These are phyloP conservation scores for Amphilophus citrinellus DNA, from an alignment of 2,113 vertebrate species.

Conservation along the genomic window DNA sequence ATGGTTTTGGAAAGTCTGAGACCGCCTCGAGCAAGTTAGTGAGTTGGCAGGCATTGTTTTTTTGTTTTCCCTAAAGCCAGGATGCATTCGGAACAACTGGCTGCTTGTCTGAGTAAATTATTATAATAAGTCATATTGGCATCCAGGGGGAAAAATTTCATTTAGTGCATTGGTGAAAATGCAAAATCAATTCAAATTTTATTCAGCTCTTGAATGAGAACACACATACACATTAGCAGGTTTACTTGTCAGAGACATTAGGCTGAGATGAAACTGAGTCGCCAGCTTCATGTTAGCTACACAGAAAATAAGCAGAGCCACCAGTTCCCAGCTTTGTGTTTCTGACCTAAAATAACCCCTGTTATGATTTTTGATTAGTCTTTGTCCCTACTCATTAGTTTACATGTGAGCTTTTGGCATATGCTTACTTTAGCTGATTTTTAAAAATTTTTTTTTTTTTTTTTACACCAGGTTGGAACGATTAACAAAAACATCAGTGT, in stretches of 20 bases:
- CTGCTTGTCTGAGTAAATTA: constrained; percentile 22
- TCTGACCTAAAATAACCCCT: background rate
- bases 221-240: background rate
- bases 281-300: background rate
- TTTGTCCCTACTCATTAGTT: background rate
- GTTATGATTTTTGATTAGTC: background rate
- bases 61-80: background rate
- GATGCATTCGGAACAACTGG: constrained; percentile 15
- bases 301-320: background rate
- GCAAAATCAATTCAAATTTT: constrained; percentile 23
- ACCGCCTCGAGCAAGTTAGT: constrained; percentile 10
- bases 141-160: background rate
- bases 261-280: background rate
- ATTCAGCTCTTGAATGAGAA: constrained; percentile 4
- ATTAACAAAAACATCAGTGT: background rate
- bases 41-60: constrained; percentile 18
- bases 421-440: background rate
- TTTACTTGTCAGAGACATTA: background rate
- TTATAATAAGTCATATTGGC: constrained; percentile 18
- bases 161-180: constrained; percentile 38
- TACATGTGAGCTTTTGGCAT: background rate
- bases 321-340: background rate
- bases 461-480: background rate
- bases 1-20: constrained; percentile 3
- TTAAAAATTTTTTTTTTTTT: no score